Percentiles rank a stretch among this genome's conserved stretches.
phyloP scores from a whole-genome alignment of 1,140 invertebrate species.

The Cherax quadricarinatus region DNA sequence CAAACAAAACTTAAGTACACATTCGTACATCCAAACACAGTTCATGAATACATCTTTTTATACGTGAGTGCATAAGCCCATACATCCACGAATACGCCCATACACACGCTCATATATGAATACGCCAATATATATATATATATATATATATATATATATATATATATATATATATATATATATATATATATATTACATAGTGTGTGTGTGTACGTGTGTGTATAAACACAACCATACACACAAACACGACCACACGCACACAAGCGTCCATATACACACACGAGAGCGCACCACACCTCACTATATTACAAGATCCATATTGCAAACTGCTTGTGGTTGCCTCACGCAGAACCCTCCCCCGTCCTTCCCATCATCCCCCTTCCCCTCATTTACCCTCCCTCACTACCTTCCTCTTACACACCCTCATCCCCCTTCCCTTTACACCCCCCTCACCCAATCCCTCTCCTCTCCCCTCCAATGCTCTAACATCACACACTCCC shows the following conservation, averaged over 20 bases:
- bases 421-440: background rate
- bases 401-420: background rate
- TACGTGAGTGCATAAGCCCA: too few species aligned
- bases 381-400: background rate
- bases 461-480: conserved; percentile 19
- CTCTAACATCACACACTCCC: background rate
- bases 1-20: too few species aligned
- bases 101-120: too few species aligned
- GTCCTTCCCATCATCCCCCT: background rate
- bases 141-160: too few species aligned
- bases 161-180: too few species aligned
- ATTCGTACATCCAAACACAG: too few species aligned
- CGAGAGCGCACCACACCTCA: background rate
- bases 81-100: too few species aligned
- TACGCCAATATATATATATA: too few species aligned
- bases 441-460: background rate
- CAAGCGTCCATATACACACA: background rate
- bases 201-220: background rate
- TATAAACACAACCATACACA: background rate
- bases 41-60: too few species aligned
- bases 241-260: background rate
- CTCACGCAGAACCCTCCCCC: background rate
- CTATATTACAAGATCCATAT: conserved; percentile 7
- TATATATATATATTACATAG: too few species aligned
- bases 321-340: conserved; percentile 10